Evolutionary conservation across 2,113 vertebrate genomes (phyloP), one percentile per base, ranked within the genome.

Genomic region (Perca schrenkii): DNA sequence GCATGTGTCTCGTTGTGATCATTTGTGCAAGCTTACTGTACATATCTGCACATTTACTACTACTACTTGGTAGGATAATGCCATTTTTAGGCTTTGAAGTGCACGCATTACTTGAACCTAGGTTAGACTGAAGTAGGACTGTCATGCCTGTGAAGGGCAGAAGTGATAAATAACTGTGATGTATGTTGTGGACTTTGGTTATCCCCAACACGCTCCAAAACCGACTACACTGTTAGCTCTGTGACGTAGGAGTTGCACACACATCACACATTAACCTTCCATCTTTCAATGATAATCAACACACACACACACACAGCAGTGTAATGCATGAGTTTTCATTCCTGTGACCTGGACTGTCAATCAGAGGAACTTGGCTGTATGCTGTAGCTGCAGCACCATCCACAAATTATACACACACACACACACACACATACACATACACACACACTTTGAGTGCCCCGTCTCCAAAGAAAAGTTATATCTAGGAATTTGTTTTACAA

Each of bases 281-380:
- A 6, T 53, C 19, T 31, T n/a, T 86, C 11, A 57, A 8, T 31
- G 31, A 31, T 31, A 31, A 0, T 17, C 57, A 6, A 46, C 36
- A 65, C 58, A 50, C 68, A 82, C 82, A 17, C 62, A 61, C 25
- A 63, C 43, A 63, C 1, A 80, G 36, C 28, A 22, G 36, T 50
- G 84, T 77, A 89, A 92, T 90, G 75, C 66, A 50, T 28, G 71
- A 89, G 88, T 93, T 93, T 93, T 92, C 76, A 84, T 90, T 89
- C 53, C 62, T 15, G 19, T 12, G 56, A 79, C 69, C 79, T 65
- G 47, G 21, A 36, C 82, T 93, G 92, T 91, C 91, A 89, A 75
- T 93, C 91, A 90, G 17, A 76, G 25, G 68, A 86, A 78, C 77
- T 80, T 88, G 83, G 85, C 79, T 43, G 47, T 79, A 70, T 79